phyloP scores from a whole-genome alignment of 2,113 vertebrate genomes.

The Tachycineta bicolor region DNA sequence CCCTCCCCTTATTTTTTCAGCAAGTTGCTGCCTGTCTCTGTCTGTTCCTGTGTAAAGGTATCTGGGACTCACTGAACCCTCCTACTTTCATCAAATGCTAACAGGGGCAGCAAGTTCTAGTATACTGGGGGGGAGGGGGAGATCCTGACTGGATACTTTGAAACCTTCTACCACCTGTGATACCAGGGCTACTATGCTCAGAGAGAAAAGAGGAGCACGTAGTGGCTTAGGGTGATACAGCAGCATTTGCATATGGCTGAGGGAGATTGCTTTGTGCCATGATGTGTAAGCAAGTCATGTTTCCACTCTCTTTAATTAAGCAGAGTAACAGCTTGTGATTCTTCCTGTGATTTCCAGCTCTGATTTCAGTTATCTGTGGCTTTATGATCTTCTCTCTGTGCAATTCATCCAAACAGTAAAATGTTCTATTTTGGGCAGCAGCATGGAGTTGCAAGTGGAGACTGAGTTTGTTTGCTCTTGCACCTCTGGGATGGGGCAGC shows the following conservation, averaged over 20 bases:
- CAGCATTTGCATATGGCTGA: neutral
- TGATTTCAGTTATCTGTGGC: neutral
- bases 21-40: neutral
- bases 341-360: neutral
- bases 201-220: neutral
- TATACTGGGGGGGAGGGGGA: rapidly evolving
- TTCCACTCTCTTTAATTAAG: neutral
- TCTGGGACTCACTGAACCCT: neutral
- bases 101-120: neutral
- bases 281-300: neutral
- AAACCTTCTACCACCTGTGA: neutral
- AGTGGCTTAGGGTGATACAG: rapidly evolving
- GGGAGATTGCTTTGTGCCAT: neutral
- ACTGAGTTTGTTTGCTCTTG: neutral
- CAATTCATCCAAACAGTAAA: neutral
- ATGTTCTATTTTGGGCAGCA: neutral
- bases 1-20: neutral
- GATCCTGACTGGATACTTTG: neutral
- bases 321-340: neutral
- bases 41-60: neutral
- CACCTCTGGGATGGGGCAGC: neutral
- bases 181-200: neutral
- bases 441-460: neutral
- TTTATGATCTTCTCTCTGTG: neutral
- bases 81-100: neutral